These are phyloP conservation scores for Atherinosoma microstoma DNA, from an alignment of 2,797 vertebrate species.

Conservation along the genomic window DNA sequence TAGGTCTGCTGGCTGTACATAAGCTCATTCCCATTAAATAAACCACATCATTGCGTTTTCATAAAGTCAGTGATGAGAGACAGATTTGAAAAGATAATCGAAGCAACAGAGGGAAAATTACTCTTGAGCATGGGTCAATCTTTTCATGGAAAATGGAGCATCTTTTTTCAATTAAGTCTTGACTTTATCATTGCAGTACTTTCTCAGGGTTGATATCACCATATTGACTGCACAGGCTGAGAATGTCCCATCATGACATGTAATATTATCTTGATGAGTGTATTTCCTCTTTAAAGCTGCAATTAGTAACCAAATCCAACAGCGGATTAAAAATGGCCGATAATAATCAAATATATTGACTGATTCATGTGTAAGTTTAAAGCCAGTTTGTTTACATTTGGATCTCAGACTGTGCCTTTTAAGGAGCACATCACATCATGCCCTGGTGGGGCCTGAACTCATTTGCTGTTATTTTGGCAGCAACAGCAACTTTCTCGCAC, in stretches of 20 bases:
- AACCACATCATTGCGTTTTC: neutral
- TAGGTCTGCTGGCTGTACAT: neutral
- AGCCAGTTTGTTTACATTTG: neutral
- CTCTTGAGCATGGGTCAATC: neutral
- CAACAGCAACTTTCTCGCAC: slow-evolving; percentile 3
- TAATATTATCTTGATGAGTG: neutral
- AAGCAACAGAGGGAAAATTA: neutral
- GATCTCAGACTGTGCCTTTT: slow-evolving; percentile 9
- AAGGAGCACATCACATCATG: slow-evolving; percentile 23
- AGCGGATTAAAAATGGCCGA: no score
- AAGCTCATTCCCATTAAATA: slow-evolving; percentile 8
- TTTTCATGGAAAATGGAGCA: neutral
- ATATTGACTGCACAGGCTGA: neutral
- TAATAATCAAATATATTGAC: no score
- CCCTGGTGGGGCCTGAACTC: slow-evolving; percentile 24
- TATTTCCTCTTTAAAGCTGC: no score
- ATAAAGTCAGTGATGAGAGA: neutral
- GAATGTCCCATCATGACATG: neutral
- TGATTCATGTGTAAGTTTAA: no score
- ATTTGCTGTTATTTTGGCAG: slow-evolving; percentile 32
- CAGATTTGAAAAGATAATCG: slow-evolving; percentile 6
- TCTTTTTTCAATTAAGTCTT: neutral
- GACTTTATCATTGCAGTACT: neutral
- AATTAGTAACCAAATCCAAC: neutral
- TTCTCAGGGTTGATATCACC: neutral